These are phyloP conservation scores for Aradus depressus DNA, from an alignment of 2,888 invertebrate species.

Conservation along the genomic window DNA sequence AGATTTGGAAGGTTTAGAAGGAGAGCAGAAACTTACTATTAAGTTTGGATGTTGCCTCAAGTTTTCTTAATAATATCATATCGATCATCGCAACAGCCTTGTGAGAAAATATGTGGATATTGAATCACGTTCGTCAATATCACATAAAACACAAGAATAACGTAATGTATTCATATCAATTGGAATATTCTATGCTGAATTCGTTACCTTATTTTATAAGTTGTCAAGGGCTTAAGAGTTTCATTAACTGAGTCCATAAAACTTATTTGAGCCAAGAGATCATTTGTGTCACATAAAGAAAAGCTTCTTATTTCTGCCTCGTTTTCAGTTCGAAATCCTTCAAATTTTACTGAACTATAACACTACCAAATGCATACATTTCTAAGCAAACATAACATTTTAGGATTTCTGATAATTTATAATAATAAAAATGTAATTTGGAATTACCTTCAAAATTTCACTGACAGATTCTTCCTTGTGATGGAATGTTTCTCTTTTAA, in stretches of 20 bases:
- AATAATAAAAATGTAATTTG: not conserved
- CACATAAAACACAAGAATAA: no score
- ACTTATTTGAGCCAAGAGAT: slow-evolving; percentile 55
- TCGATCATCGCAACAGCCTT: no score
- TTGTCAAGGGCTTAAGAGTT: slow-evolving; percentile 39
- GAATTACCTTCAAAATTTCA: slow-evolving; percentile 17
- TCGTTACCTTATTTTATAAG: slow-evolving; percentile 48
- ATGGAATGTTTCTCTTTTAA: slow-evolving; percentile 7
- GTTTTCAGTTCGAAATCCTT: slow-evolving; percentile 39
- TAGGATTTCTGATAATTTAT: not conserved
- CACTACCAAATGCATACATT: slow-evolving; percentile 16
- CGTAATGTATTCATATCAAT: no score
- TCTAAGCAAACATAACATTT: not conserved
- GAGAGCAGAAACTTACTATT: no score
- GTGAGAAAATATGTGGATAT: no score
- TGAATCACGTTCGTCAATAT: no score
- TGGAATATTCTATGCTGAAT: no score
- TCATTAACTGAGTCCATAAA: slow-evolving; percentile 27
- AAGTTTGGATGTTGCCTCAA: no score
- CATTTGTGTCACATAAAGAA: slow-evolving; percentile 45
- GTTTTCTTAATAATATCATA: no score
- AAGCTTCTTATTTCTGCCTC: slow-evolving; percentile 48
- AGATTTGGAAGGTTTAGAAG: no score
- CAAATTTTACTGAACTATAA: slow-evolving; percentile 25
- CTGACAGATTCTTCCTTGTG: not conserved